A percentile compares a stretch with the other conserved stretches of the same genome.
Conservation (phyloP, 2,113 vertebrate genomes). For the Rhinichthys klamathensis region DNA sequence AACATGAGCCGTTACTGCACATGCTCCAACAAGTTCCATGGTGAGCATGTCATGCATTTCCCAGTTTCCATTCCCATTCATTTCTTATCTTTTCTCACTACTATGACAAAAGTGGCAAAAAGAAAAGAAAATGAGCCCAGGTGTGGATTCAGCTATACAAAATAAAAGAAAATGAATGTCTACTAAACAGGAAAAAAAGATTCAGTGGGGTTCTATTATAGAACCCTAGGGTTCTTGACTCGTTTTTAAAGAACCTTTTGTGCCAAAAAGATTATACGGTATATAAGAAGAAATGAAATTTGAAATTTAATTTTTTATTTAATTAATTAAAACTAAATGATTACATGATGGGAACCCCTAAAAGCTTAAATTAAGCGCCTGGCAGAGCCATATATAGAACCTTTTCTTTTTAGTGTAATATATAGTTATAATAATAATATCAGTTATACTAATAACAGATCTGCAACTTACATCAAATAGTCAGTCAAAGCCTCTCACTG, state of each 20-base stretch:
- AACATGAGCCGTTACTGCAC: not conserved
- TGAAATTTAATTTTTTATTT: too few relatives aligned
- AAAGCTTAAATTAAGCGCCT: too few relatives aligned
- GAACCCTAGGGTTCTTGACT: too few relatives aligned
- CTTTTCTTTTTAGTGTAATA: not conserved
- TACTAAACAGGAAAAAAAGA: not conserved
- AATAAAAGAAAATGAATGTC: not conserved
- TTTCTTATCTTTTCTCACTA: not conserved
- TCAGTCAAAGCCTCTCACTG: not conserved
- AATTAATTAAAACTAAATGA: too few relatives aligned
- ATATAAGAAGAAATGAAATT: too few relatives aligned
- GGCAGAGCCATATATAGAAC: too few relatives aligned
- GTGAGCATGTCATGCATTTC: not conserved
- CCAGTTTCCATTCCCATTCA: too few relatives aligned
- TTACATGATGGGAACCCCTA: too few relatives aligned
- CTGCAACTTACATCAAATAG: not conserved
- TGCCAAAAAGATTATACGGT: too few relatives aligned
- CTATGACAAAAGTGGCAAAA: not conserved
- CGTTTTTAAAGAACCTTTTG: too few relatives aligned
- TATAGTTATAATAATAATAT: not conserved
- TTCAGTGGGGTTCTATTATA: too few relatives aligned
- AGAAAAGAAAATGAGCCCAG: not conserved
- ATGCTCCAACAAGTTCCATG: not conserved
- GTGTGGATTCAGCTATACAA: not conserved
- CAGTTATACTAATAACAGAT: too few relatives aligned